Base-by-base conservation (phyloP, 2,113 vertebrate genomes). In the Sisor rabdophorus region DNA sequence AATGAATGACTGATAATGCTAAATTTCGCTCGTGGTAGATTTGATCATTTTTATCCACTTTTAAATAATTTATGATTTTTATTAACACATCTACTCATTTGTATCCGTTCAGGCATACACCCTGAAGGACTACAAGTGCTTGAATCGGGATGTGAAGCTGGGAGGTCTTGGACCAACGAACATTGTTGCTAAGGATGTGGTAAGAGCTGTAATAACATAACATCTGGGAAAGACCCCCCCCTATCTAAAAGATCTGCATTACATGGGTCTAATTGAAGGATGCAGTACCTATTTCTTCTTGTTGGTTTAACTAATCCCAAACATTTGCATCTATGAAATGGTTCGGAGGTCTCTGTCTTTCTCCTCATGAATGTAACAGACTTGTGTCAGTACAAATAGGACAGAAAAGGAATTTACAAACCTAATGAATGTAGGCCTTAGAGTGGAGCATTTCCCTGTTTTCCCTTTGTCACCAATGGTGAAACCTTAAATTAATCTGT, bases 111-210 rank as follows among this genome's bases (percentile, higher is more conserved):
- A 90, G 89, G 82, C 78, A 53, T 88, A 89, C 75, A 86, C 83
- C 63, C 83, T 92, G 64, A 94, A 91, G 84, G 78, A 87, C 82
- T 91, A 87, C 82, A 79, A 83, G 59, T 76, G 79, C 75, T 53
- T 91, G 65, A 91, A 89, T 59, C 82, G 87, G 71, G 85, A 92
- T 0, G 19, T 93, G 79, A 91, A 89, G 32, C 90, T 94, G n/a
- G 93, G 89, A 86, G 95, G 94, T 73, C 92, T 95, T 8, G 94
- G 94, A 80, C 93, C 93, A 16, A 92, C 94, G 84, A 91, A 92
- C 53, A 89, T 85, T 77, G 70, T 91, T 44, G 47, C 87, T 81
- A 91, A 91, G 85, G 89, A 93, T 63, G 92, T 91, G 87, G 95
- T 95, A 90, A 94, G 94, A 80, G 55, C 24, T 77, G 15, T 56